Base-by-base conservation (phyloP, 2,888 invertebrate species). In the Tetanocera ferruginea region DNA sequence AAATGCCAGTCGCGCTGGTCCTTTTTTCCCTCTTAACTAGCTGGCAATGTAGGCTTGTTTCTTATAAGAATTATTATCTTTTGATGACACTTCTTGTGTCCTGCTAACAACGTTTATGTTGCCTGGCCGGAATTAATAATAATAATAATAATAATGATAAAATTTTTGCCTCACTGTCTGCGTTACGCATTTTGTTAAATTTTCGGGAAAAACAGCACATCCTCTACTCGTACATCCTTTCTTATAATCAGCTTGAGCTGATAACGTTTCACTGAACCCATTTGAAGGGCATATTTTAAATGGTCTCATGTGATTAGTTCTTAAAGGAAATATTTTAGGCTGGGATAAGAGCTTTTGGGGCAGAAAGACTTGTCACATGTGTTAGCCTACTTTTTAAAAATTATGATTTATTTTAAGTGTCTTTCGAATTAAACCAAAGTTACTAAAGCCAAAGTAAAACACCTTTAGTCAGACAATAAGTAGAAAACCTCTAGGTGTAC, bases 31-130 rank as follows among this genome's bases (percentile, higher is more conserved):
- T 14, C 8, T 6, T 49, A 11, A 14, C 60, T 17, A 34, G 64
- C 70, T n/a, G 69, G 19, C 73, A n/a, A n/a, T 14, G 34, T 34
- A 5, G 69, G 19, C 66, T 19, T 52, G 57, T 77, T 52, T 11
- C 74, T 51, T 3, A 31, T 51, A 69, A 74, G 78, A 80, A 78
- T 80, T 80, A 80, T 80, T 80, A 74, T 78, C 78, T 73, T 79
- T 79, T 79, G 78, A 79, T 79, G 79, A 78, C 78, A 80, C 78
- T 78, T 52, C 23, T 19, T 49, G 31, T 37, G 60, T 52, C 49
- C 11, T 43, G n/a, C 23, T 19, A 11, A 11, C 23, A 19, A 49
- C 49, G 17, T 49, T 19, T 31, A 19, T 67, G 51, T 28, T 19
- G 37, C 43, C 73, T 62, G 73, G 49, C 43, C 43, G 62, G 73